Evolutionary conservation across 2,113 vertebrate genomes (phyloP).

Genomic region (Jaculus jaculus): DNA sequence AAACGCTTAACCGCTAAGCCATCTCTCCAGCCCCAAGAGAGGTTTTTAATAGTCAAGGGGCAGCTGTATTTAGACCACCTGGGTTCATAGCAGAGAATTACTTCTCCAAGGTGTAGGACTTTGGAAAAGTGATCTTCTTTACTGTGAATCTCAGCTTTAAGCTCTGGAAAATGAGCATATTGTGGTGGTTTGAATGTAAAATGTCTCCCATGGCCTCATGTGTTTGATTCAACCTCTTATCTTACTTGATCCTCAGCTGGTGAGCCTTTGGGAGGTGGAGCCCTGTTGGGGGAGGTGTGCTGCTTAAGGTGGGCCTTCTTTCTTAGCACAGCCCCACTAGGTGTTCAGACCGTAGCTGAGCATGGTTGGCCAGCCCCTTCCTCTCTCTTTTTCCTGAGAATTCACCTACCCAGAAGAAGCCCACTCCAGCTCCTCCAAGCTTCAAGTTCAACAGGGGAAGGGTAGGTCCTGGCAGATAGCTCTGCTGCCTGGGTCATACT

Average conservation of each 20-base stretch:
- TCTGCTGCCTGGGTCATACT: neutral
- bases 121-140: neutral
- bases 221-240: no score
- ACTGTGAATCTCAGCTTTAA: neutral
- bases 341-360: neutral
- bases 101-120: neutral
- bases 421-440: neutral
- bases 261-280: no score
- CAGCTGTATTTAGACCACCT: neutral
- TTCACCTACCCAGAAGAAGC: neutral
- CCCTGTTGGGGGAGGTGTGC: no score
- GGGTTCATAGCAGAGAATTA: neutral
- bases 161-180: neutral
- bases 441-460: neutral
- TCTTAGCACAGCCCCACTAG: no score
- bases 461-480: neutral
- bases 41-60: neutral
- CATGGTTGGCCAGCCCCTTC: fast-evolving
- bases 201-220: no score
- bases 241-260: no score
- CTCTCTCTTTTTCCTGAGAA: neutral
- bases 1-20: no score
- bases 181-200: no score
- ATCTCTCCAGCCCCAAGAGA: no score
- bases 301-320: no score